These are phyloP conservation scores for Meriones unguiculatus DNA, from an alignment of 2,113 vertebrate species.

Conservation along the genomic window DNA sequence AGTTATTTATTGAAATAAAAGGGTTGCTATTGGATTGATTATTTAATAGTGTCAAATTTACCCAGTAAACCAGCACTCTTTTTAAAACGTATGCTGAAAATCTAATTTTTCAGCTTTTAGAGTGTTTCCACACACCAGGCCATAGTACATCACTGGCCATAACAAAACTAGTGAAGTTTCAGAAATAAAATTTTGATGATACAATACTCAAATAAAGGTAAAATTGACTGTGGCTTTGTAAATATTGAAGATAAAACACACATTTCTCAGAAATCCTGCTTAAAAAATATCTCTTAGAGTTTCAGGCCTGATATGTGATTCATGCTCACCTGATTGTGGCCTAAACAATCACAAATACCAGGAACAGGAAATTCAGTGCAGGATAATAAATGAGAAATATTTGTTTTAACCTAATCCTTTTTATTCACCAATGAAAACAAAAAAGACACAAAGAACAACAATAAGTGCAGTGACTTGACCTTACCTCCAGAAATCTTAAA, in stretches of 20 bases:
- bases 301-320: not conserved
- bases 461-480: not conserved
- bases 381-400: not conserved
- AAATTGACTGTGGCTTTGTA: not conserved
- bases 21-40: not conserved
- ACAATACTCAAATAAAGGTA: not conserved
- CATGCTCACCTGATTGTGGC: rapidly evolving
- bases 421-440: not conserved
- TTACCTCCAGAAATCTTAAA: not conserved
- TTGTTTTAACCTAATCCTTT: not conserved
- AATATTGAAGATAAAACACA: not conserved
- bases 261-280: not conserved
- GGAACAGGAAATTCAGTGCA: not conserved
- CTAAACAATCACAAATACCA: not conserved
- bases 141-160: not conserved
- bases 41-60: not conserved
- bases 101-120: not conserved
- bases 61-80: rapidly evolving
- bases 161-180: not conserved
- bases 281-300: rapidly evolving
- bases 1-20: not conserved
- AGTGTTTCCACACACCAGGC: not conserved
- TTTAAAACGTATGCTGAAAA: not conserved
- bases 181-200: not conserved
- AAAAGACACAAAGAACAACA: not conserved